Evolutionary conservation across 1,140 invertebrate species (phyloP).

Genomic region (Drosophila arizonae): DNA sequence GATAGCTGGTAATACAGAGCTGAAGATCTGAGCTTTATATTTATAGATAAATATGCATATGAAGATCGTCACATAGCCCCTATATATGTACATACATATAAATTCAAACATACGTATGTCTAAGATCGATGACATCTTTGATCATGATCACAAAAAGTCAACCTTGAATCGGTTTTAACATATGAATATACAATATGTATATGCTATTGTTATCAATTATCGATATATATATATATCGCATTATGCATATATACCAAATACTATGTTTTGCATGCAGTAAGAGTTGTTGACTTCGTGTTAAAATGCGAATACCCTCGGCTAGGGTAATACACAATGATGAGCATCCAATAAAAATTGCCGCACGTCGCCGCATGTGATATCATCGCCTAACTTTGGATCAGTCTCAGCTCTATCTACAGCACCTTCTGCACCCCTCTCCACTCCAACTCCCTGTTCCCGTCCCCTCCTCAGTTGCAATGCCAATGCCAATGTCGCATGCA

Average conservation of each 20-base stretch:
- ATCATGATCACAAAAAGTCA: too few relatives aligned
- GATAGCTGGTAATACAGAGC: too few relatives aligned
- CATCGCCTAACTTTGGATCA: slow-evolving; percentile 65
- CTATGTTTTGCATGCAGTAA: neutral
- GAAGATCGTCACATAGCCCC: too few relatives aligned
- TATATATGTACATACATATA: too few relatives aligned
- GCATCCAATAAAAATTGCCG: slow-evolving; percentile 73
- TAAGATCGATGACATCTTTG: too few relatives aligned
- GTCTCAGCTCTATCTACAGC: slow-evolving; percentile 1
- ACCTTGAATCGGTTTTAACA: too few relatives aligned
- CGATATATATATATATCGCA: too few relatives aligned
- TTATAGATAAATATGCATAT: too few relatives aligned
- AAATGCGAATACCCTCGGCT: neutral
- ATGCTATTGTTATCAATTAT: too few relatives aligned
- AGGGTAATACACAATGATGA: slow-evolving; percentile 63
- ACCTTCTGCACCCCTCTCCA: neutral
- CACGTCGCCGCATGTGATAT: slow-evolving; percentile 65
- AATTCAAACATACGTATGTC: too few relatives aligned
- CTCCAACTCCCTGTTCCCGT: neutral
- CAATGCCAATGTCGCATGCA: slow-evolving; percentile 42
- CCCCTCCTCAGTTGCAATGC: slow-evolving; percentile 26
- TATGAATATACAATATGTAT: too few relatives aligned
- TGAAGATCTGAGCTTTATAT: too few relatives aligned
- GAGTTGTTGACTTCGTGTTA: neutral
- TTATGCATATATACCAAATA: neutral